Conservation (phyloP, 2,888 invertebrate species). For the Heliconius aoede region DNA sequence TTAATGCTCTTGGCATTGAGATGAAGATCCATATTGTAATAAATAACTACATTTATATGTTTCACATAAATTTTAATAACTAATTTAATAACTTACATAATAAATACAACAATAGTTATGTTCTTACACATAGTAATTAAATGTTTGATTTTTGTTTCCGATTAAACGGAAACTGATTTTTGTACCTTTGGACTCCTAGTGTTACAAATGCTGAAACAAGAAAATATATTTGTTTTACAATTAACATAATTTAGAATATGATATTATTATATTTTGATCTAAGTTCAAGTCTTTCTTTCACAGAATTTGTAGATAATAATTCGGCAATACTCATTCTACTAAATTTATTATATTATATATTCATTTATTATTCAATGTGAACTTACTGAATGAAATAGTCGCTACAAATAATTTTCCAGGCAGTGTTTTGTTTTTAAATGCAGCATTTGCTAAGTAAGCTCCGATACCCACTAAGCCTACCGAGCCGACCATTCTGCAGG, state of each 20-base stretch:
- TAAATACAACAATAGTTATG: constrained; percentile 4
- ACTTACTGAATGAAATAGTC: constrained; percentile 76
- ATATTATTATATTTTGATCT: neutral
- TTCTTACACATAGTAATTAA: neutral
- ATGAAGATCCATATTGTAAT: neutral
- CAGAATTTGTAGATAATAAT: neutral
- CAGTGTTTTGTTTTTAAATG: constrained; percentile 79
- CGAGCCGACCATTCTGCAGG: constrained; percentile 85
- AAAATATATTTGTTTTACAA: constrained; percentile 29
- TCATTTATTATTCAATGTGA: neutral
- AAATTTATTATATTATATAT: neutral
- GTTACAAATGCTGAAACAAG: constrained; percentile 81
- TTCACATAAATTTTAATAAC: constrained; percentile 4
- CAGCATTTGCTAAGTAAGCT: constrained; percentile 82
- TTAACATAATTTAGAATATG: neutral
- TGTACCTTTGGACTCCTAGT: constrained; percentile 83
- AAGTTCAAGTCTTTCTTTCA: neutral
- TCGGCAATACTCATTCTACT: neutral
- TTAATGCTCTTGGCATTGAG: no score
- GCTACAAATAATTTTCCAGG: constrained; percentile 74
- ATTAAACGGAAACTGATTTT: constrained; percentile 78
- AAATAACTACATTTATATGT: neutral
- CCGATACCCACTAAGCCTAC: constrained; percentile 85
- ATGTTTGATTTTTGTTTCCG: constrained; percentile 56
- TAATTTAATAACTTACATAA: constrained; percentile 10